Evolutionary conservation across 2,888 invertebrate genomes (phyloP), one percentile per base, ranked within the genome.

Genomic region (Tuberolachnus salignus): DNA sequence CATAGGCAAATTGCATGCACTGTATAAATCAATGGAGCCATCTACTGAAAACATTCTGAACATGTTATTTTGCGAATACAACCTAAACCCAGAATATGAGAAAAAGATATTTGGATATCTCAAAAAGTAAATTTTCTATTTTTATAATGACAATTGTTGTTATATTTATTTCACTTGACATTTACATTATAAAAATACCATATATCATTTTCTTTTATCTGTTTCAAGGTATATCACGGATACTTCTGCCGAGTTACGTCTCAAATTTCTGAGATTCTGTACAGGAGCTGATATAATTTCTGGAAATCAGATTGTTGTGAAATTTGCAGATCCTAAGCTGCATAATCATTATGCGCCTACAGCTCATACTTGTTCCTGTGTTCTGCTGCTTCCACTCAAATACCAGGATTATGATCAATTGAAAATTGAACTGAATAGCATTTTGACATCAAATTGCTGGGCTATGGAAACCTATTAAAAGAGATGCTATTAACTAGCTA

Each of bases 1-100:
- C n/a, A 11, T 34, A 61, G 34, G n/a, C 6, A 34, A 61, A 10
- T 11, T 61, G 3, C 8, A 6, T 34, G 1, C 4, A 34, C 3
- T 61, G n/a, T 34, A 34, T 16, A 61, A 61, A 61, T 26, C 59
- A 61, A 61, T 61, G 59, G 34, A 61, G 34, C 34, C 34, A 34
- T 34, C 59, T 26, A 16, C 59, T 34, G 34, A 61, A 61, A 61
- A 61, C 19, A 61, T 61, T 6, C 3, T 59, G 1, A 59, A 26
- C 9, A 59, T 59, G 26, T 61, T 61, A 16, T 34, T 34, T 13
- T 61, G 59, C n/a, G 14, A 16, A 16, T 26, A 61, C 14, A n/a
- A n/a, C 10, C 59, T 9, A 34, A 34, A 9, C 34, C 3, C 34
- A 34, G 34, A 1, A 19, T 26, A 61, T 34, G 26, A 61, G 16